Evolutionary conservation across 2,113 vertebrate species (phyloP), one percentile per base, ranked within the genome.

Genomic region (Felis chaus): DNA sequence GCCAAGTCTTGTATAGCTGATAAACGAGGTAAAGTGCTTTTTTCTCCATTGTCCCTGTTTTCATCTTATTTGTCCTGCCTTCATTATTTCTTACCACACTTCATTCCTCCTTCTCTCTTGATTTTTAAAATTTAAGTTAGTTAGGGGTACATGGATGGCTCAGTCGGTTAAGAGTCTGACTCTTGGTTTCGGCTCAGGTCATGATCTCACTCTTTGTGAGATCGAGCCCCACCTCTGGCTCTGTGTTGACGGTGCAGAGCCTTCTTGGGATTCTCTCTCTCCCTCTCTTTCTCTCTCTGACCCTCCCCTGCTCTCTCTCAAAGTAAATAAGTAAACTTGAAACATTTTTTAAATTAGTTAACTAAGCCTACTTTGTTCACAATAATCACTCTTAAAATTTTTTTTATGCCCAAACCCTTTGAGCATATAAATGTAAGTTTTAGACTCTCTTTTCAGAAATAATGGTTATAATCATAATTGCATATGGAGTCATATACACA

Each of bases 71-170:
- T 73, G 88, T 18, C 36, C 33, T 94, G 10, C n/a, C 29, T 45
- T 45, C 23, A 36, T 68, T 91, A 39, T 53, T 95, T 96, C 45
- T 90, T 66, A 65, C 31, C 57, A 19, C 3, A 33, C 29, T 91
- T 48, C 21, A 63, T 50, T 41, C 31, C 4, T 76, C 57, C 45
- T n/a, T 71, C 29, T 63, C 10, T 73, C 69, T 48, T 94, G 10
- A 92, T 71, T 69, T 53, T 76, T 68, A 33, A 95, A 92, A 48
- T 74, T 78, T 73, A 88, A 97, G 19, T 53, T 31, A 92, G 23
- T 79, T 55, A 86, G 21, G 57, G 57, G 21, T 21, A 61, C 21
- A 6, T 18, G 19, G 57, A 21, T 61, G 7, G 57, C 57, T 23
- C 19, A 61, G 19, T 61, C 3, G 2, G 57, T 23, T 21, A 61